phyloP scores from a whole-genome alignment of 1,140 invertebrate genomes.

The Drosophila pseudoananassae region DNA sequence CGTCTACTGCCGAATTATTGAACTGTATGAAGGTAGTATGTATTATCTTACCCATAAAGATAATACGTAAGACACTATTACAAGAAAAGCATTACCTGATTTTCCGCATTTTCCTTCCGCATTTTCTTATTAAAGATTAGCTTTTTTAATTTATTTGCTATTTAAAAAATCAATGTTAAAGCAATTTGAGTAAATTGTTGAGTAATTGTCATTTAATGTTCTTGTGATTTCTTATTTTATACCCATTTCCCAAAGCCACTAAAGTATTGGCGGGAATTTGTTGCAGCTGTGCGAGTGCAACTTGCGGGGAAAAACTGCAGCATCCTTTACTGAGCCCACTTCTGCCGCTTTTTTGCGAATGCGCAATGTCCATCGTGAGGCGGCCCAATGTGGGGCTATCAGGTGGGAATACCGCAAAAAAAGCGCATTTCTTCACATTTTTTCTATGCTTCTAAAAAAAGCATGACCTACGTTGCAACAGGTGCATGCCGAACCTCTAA shows the following conservation, averaged over 20 bases:
- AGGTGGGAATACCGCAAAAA: constrained; percentile 21
- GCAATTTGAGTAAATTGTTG: background rate
- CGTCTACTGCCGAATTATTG: too few relatives aligned
- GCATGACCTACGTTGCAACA: constrained; percentile 53
- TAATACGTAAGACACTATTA: too few relatives aligned
- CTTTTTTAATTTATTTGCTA: background rate
- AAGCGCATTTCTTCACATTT: constrained; percentile 33
- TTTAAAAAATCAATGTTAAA: background rate
- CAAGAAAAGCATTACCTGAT: too few relatives aligned
- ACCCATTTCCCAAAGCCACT: constrained; percentile 18
- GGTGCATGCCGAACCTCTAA: constrained; percentile 27
- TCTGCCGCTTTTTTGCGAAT: constrained; percentile 30
- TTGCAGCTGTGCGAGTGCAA: constrained; percentile 35
- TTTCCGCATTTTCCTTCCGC: too few relatives aligned
- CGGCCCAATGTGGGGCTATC: background rate
- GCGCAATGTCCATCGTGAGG: constrained; percentile 34
- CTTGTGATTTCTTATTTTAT: constrained; percentile 8
- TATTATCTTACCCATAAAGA: too few relatives aligned
- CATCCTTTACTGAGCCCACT: constrained; percentile 2
- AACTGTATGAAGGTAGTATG: too few relatives aligned
- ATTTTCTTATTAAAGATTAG: background rate
- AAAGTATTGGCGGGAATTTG: constrained; percentile 28
- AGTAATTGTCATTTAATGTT: background rate
- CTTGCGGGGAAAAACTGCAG: constrained; percentile 40
- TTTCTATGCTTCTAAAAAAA: constrained; percentile 52